Conservation (phyloP, 2,797 vertebrate species). For the Alectoris magna region DNA sequence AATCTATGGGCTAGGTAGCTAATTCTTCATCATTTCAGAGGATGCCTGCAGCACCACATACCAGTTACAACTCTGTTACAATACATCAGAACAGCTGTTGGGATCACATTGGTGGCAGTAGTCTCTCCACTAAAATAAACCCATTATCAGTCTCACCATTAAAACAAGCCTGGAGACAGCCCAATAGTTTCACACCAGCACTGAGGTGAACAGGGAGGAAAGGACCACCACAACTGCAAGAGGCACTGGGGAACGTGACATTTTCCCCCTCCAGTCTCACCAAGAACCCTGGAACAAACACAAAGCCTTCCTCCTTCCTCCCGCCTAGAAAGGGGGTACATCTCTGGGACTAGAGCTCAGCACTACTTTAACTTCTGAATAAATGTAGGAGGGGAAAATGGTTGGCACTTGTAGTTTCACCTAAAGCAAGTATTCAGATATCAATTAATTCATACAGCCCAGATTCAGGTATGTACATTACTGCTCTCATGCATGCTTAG, state of each 20-base stretch:
- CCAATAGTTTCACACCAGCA: fast-evolving
- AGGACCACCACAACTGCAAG: not conserved
- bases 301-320: not conserved
- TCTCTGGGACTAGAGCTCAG: not conserved
- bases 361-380: not conserved
- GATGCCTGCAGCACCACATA: not conserved
- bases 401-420: not conserved
- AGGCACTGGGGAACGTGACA: fast-evolving
- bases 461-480: not conserved
- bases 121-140: not conserved
- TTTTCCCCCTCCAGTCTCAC: not conserved
- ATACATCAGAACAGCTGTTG: not conserved
- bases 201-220: too few relatives aligned
- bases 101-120: not conserved
- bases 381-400: fast-evolving
- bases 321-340: fast-evolving
- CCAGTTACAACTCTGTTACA: not conserved
- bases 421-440: not conserved
- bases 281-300: too few relatives aligned
- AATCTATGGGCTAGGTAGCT: not conserved
- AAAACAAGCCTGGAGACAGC: fast-evolving
- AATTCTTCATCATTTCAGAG: not conserved
- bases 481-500: not conserved
- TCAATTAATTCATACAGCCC: not conserved
- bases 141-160: not conserved